Percentiles rank a stretch among this genome's conserved stretches.
Conservation (phyloP, 2,888 invertebrate species). For the Ganaspis brasiliensis region DNA sequence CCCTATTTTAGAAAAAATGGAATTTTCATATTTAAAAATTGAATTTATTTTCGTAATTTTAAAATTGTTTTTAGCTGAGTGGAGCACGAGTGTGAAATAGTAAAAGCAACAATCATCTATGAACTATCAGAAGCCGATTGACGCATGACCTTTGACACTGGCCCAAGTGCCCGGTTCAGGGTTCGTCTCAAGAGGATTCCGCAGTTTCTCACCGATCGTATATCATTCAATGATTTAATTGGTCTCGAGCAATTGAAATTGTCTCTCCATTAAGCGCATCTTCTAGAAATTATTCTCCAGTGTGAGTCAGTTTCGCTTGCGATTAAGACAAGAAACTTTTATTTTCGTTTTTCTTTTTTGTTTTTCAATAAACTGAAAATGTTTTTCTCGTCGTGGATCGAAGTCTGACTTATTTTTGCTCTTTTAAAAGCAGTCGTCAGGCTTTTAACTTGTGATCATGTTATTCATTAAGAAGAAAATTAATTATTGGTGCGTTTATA, state of each 20-base stretch:
- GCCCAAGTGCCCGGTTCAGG: slow-evolving; percentile 61
- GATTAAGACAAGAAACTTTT: slow-evolving; percentile 1
- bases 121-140: slow-evolving; percentile 74
- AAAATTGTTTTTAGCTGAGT: neutral
- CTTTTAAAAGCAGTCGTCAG: slow-evolving; percentile 13
- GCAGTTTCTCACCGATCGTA: slow-evolving; percentile 62
- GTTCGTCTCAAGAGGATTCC: slow-evolving; percentile 55
- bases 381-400: slow-evolving; percentile 18
- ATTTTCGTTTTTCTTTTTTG: neutral
- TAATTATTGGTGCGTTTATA: slow-evolving; percentile 18
- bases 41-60: no score
- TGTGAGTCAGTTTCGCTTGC: slow-evolving; percentile 14
- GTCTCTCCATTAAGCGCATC: slow-evolving; percentile 27
- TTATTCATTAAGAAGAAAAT: slow-evolving; percentile 9
- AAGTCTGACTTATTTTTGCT: slow-evolving; percentile 32
- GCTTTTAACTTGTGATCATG: slow-evolving; percentile 31
- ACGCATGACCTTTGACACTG: slow-evolving; percentile 75
- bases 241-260: slow-evolving; percentile 41
- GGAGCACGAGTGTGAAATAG: neutral
- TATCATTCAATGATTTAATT: slow-evolving; percentile 57
- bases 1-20: no score
- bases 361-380: neutral
- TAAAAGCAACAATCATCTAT: slow-evolving; percentile 28
- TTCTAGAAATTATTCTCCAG: neutral
- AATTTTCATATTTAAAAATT: no score